Percentiles rank a stretch among this genome's conserved stretches.
phyloP scores from a whole-genome alignment of 1,140 invertebrate species.

The Tribolium castaneum region DNA sequence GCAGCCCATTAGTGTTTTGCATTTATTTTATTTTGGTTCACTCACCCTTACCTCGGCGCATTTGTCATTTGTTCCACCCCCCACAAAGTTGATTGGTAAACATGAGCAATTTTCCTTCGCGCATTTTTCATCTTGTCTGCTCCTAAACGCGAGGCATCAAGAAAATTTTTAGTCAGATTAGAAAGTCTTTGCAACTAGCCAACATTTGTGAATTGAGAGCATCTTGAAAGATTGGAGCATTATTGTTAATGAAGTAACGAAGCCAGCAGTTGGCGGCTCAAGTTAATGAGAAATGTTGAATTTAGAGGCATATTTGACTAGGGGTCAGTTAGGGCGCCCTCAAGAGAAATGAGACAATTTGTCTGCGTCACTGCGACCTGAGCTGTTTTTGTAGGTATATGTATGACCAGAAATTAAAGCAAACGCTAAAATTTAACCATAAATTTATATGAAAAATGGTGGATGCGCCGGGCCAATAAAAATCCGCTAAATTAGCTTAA shows the following conservation, averaged over 20 bases:
- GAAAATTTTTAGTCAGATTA: constrained; percentile 35
- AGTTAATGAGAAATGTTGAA: constrained; percentile 28
- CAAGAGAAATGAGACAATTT: constrained; percentile 34
- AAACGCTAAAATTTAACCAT: too few relatives aligned
- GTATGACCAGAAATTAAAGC: too few relatives aligned
- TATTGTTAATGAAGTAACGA: constrained; percentile 25
- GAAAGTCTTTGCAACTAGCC: too few relatives aligned
- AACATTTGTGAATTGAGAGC: background rate
- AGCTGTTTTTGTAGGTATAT: constrained; percentile 1
- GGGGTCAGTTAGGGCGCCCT: constrained; percentile 17
- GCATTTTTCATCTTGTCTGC: constrained; percentile 43
- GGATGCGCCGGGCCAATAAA: too few relatives aligned
- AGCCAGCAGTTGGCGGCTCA: background rate
- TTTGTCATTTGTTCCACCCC: constrained; percentile 44
- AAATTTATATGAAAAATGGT: too few relatives aligned
- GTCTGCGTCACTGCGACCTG: constrained; percentile 15
- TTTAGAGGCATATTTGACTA: constrained; percentile 30
- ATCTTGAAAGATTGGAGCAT: constrained; percentile 6
- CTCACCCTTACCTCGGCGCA: constrained; percentile 24
- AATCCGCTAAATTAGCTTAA: too few relatives aligned
- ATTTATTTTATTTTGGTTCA: constrained; percentile 27
- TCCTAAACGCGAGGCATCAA: constrained; percentile 33
- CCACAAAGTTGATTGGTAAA: constrained; percentile 36
- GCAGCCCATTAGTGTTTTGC: constrained; percentile 23
- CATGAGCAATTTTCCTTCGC: constrained; percentile 41